phyloP scores from a whole-genome alignment of 2,113 vertebrate genomes.

The Oceanites oceanicus region DNA sequence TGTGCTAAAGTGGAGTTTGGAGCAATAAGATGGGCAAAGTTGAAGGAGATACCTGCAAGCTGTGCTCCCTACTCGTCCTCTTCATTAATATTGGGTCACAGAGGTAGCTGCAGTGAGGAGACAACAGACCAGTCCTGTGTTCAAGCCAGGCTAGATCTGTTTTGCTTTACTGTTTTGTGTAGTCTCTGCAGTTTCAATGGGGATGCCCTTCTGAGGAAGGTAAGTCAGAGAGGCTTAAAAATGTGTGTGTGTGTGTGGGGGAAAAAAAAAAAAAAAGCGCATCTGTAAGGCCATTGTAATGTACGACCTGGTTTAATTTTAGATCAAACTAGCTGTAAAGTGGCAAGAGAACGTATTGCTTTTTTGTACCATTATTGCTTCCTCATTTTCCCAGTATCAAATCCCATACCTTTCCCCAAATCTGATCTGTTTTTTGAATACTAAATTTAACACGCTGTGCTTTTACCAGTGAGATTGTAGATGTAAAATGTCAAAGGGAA shows the following conservation, averaged over 20 bases:
- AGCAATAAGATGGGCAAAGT: not conserved
- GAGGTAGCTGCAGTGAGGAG: not conserved
- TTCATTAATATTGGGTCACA: not conserved
- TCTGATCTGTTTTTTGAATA: not conserved
- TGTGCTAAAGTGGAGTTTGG: not conserved
- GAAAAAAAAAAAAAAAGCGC: not conserved
- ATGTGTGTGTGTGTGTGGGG: not conserved
- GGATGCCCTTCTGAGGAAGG: not conserved
- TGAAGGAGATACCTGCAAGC: not conserved
- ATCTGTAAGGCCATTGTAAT: not conserved
- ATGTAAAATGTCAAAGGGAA: not conserved
- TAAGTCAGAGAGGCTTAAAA: not conserved
- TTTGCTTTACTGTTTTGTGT: not conserved
- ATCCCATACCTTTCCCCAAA: not conserved
- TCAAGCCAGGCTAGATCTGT: not conserved
- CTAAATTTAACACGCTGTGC: not conserved
- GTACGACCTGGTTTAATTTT: conserved; percentile 23
- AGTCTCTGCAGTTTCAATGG: not conserved
- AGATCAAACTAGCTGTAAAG: not conserved
- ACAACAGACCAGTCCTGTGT: not conserved
- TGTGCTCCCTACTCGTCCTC: not conserved
- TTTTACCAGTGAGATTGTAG: not conserved
- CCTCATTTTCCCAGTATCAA: not conserved
- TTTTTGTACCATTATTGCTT: not conserved
- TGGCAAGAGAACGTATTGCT: not conserved